Evolutionary conservation across 2,797 vertebrate genomes (phyloP), one percentile per base, ranked within the genome.

Genomic region (Prunella strophiata): DNA sequence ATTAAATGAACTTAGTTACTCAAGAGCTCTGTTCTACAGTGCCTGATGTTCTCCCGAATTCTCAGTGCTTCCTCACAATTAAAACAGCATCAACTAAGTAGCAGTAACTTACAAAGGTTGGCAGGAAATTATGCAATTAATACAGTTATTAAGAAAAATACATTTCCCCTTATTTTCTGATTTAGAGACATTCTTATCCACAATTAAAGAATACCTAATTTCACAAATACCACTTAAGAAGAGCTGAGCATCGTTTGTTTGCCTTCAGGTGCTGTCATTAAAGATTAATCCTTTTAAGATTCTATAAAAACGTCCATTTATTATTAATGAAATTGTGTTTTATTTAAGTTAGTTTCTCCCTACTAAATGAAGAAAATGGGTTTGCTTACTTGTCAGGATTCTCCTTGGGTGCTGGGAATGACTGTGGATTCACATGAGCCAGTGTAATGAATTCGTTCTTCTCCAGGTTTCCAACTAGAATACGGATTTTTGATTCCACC

Each of bases 401-500:
- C 66, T 98, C 98, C 89, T 97, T 98, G 88, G 97, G 98, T 92
- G 98, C 98, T 76, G 98, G 98, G 92, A 98, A 98, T 61, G 98
- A 98, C 96, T 99, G 98, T 38, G 98, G 98, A 94, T 98, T 98
- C 88, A 99, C 98, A 71, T 99, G 98, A 91, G 98, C 98, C 90
- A 98, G 96, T 30, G 98, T 98, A 96, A 99, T 98, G 87, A 98
- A 98, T 86, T 98, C 98, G n/a, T 99, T 98, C 97, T 98, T 98
- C 97, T 99, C 98, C 97, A 99, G 96, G 88, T 98, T 98, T 97
- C 98, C 98, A 90, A 99, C 98, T 94, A 99, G 97, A 73, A 98
- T 98, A 91, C 98, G 98, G 94, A 99, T 98, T 98, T 99, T 99
- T 73, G 98, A 99, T 94, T 99, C 98, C 91, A 99, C 98, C 90